Percentiles rank a stretch among this genome's conserved stretches.
These are phyloP conservation scores for Eulemur rufifrons DNA, from an alignment of 2,113 vertebrate genomes.

Conservation along the genomic window DNA sequence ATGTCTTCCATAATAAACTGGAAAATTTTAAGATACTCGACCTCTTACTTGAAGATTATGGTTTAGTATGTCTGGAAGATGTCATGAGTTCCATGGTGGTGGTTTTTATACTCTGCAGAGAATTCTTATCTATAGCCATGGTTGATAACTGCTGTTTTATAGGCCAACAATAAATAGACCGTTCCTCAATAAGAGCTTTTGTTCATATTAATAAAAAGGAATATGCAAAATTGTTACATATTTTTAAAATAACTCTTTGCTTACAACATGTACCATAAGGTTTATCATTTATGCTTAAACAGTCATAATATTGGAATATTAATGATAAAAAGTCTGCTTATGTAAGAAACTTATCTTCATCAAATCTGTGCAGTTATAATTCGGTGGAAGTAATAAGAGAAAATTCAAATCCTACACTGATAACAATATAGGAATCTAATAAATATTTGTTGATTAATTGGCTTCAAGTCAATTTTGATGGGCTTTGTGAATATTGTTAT, in stretches of 20 bases:
- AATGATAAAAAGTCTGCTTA: neutral
- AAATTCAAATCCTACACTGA: neutral
- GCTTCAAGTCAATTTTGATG: neutral
- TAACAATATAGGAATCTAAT: neutral
- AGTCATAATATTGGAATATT: neutral
- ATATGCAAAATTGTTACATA: neutral
- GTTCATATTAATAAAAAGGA: neutral
- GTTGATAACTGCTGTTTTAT: neutral
- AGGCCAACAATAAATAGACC: neutral
- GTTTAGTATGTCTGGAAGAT: neutral
- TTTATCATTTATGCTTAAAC: neutral
- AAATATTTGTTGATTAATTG: neutral
- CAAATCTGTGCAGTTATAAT: neutral
- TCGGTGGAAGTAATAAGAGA: neutral
- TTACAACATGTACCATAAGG: neutral
- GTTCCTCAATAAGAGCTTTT: neutral
- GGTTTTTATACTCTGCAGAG: neutral
- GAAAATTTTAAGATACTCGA: neutral
- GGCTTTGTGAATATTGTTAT: neutral
- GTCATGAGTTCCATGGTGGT: neutral
- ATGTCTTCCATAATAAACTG: neutral
- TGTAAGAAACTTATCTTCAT: neutral
- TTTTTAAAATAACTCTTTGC: neutral
- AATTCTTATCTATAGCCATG: neutral
- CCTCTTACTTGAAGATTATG: neutral